A percentile compares a stretch with the other conserved stretches of the same genome.
Evolutionary conservation across 1,140 invertebrate species (phyloP).

Genomic region (Nixonia krombeini): DNA sequence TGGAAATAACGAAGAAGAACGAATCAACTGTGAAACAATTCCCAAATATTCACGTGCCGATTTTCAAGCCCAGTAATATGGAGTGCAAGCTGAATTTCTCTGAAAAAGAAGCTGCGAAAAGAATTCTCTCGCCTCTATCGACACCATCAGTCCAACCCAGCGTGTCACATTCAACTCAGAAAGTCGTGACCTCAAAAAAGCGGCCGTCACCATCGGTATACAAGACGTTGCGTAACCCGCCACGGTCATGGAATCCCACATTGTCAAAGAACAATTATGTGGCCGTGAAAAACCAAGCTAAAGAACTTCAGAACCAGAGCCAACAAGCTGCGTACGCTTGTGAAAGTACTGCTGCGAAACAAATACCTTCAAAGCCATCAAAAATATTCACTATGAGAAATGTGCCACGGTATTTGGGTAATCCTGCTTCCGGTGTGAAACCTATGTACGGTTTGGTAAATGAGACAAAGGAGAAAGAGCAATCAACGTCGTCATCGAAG

Average conservation of each 20-base stretch:
- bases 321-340: conserved; percentile 19
- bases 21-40: conserved; percentile 51
- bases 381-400: conserved; percentile 76
- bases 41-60: conserved; percentile 64
- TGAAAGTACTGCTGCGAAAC: conserved; percentile 48
- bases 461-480: conserved; percentile 60
- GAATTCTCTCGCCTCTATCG: conserved; percentile 1
- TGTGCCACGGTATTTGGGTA: conserved; percentile 74
- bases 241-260: conserved; percentile 75
- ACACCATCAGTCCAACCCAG: conserved; percentile 15
- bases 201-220: conserved; percentile 68
- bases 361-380: conserved; percentile 68
- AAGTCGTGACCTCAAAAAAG: conserved; percentile 48
- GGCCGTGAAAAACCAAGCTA: conserved; percentile 66
- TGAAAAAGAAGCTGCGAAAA: conserved; percentile 17
- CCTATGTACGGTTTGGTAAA: conserved; percentile 72
- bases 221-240: conserved; percentile 74
- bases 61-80: conserved; percentile 58
- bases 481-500: conserved; percentile 53
- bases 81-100: conserved; percentile 5
- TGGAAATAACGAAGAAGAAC: conserved; percentile 65
- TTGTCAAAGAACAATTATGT: conserved; percentile 72
- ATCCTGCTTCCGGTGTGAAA: conserved; percentile 76
- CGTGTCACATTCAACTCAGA: conserved; percentile 32
- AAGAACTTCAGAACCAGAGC: conserved; percentile 54